phyloP scores from a whole-genome alignment of 2,888 invertebrate species.

The Cyclophora albipunctata region DNA sequence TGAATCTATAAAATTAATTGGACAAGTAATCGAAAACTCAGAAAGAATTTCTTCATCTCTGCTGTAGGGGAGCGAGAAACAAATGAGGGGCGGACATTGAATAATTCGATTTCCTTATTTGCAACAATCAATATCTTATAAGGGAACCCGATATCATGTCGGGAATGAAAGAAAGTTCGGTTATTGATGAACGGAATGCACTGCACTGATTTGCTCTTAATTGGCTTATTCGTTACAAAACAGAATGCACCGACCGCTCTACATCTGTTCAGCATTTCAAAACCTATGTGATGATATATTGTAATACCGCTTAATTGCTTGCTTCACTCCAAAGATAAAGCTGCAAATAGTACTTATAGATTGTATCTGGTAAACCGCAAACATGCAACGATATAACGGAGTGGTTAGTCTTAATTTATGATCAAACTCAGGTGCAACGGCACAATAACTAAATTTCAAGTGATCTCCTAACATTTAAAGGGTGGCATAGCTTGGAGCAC shows the following conservation, averaged over 20 bases:
- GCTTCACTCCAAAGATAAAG: no score
- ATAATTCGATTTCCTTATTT: slow-evolving; percentile 76
- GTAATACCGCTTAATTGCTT: background rate
- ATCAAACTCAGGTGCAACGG: slow-evolving; percentile 47
- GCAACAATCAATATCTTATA: slow-evolving; percentile 72
- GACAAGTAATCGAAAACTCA: slow-evolving; percentile 75
- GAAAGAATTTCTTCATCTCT: slow-evolving; percentile 75
- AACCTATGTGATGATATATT: background rate
- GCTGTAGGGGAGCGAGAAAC: slow-evolving; percentile 66
- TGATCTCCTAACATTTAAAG: slow-evolving; percentile 56
- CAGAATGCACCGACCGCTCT: no score
- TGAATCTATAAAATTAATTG: slow-evolving; percentile 76
- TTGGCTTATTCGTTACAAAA: no score
- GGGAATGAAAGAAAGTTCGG: slow-evolving; percentile 34
- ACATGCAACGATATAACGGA: slow-evolving; percentile 3
- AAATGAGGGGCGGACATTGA: slow-evolving; percentile 75
- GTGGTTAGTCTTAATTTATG: slow-evolving; percentile 23
- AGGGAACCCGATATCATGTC: slow-evolving; percentile 53
- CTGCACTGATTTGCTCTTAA: slow-evolving; percentile 5
- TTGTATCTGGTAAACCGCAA: slow-evolving; percentile 3
- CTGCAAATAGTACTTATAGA: slow-evolving; percentile 1
- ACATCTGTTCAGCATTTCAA: background rate
- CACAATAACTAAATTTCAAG: slow-evolving; percentile 53
- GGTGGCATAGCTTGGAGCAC: slow-evolving; percentile 48
- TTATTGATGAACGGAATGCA: slow-evolving; percentile 24